Conservation (phyloP, 2,113 vertebrate genomes). For the Melanocharis versteri region DNA sequence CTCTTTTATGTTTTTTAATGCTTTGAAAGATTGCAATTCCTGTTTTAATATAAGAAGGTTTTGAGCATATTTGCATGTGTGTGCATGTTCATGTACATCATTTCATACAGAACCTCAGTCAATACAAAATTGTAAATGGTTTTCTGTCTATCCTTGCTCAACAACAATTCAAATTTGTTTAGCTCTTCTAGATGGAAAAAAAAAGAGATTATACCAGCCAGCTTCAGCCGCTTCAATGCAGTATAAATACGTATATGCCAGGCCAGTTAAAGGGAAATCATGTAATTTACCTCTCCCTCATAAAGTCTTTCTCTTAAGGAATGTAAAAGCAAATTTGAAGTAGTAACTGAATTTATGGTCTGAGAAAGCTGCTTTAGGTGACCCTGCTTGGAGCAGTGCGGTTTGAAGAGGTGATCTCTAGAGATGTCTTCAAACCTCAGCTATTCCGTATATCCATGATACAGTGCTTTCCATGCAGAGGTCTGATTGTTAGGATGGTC, state of each 20-base stretch:
- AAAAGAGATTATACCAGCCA: background rate
- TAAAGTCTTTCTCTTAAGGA: background rate
- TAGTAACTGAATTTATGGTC: background rate
- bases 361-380: background rate
- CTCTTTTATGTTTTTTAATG: background rate
- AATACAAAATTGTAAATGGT: background rate
- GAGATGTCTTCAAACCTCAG: background rate
- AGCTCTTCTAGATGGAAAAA: background rate
- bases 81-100: background rate
- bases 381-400: background rate
- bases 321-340: background rate
- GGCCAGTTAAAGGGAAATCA: background rate
- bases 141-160: background rate
- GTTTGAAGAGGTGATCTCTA: background rate
- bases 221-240: background rate
- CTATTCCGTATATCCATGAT: background rate
- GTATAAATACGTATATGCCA: background rate
- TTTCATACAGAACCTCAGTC: background rate
- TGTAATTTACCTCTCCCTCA: background rate
- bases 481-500: background rate
- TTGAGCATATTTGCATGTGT: rapidly evolving
- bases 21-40: background rate
- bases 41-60: background rate
- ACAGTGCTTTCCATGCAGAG: background rate
- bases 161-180: background rate